These are phyloP conservation scores for Bellardia bayeri DNA, from an alignment of 2,888 invertebrate species.

Conservation along the genomic window DNA sequence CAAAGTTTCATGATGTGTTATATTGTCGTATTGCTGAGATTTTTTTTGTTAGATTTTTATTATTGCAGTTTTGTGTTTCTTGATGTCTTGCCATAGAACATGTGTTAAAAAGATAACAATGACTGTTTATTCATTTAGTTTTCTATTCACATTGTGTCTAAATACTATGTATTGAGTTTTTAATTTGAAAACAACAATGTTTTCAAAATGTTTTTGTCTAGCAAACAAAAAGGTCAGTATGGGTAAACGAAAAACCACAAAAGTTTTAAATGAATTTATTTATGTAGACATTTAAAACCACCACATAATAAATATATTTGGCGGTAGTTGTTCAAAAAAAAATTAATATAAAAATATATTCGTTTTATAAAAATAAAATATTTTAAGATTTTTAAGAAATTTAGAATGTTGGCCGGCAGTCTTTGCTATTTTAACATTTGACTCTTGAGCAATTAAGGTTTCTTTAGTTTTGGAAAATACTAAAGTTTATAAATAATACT, in stretches of 20 bases:
- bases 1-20: conserved; percentile 25
- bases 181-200: conserved; percentile 21
- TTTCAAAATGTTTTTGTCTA: not conserved
- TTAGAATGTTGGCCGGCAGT: not conserved
- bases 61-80: not conserved
- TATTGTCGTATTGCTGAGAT: not conserved
- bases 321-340: not conserved
- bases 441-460: not conserved
- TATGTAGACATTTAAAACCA: not conserved
- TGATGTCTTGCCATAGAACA: conserved; percentile 16
- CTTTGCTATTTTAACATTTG: conserved; percentile 3
- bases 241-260: not conserved
- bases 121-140: not conserved
- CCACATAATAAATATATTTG: not conserved
- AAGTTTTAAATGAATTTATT: not conserved
- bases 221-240: conserved; percentile 52
- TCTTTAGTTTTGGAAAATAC: too few species aligned
- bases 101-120: conserved; percentile 39
- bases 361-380: not conserved
- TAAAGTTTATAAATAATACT: too few species aligned
- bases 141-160: conserved; percentile 1
- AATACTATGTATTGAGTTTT: not conserved
- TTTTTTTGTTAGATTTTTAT: not conserved
- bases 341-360: not conserved
- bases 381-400: not conserved